Percentiles rank a stretch among this genome's conserved stretches.
phyloP scores from a whole-genome alignment of 2,888 invertebrate species.

The Morpho helenor region DNA sequence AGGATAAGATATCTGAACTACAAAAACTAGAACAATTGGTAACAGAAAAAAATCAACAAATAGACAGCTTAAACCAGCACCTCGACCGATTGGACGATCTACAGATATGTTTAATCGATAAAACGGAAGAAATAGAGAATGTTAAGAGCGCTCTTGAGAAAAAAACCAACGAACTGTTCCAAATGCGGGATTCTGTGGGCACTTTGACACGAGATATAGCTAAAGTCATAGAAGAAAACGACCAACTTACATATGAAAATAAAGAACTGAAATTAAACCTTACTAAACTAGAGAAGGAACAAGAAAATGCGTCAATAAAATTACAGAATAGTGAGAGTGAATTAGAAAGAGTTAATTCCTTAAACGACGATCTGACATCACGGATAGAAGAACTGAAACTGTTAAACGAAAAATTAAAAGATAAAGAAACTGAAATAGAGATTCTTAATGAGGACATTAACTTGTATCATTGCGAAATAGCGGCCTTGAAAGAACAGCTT shows the following conservation, averaged over 20 bases:
- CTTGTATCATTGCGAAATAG: constrained; percentile 72
- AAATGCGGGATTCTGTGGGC: constrained; percentile 57
- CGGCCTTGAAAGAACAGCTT: constrained; percentile 62
- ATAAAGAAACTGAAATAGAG: constrained; percentile 77
- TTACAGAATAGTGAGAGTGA: constrained; percentile 62
- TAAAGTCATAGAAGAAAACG: constrained; percentile 63
- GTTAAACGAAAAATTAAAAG: constrained; percentile 64
- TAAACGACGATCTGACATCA: constrained; percentile 57
- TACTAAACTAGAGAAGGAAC: constrained; percentile 66
- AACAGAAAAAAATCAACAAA: constrained; percentile 76
- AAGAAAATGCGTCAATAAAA: constrained; percentile 63
- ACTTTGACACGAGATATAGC: constrained; percentile 56
- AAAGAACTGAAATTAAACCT: constrained; percentile 61
- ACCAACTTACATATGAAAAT: constrained; percentile 50
- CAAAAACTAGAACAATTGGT: constrained; percentile 75
- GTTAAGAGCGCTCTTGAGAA: constrained; percentile 69
- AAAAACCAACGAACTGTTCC: constrained; percentile 63
- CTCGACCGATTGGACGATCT: constrained; percentile 69
- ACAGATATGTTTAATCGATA: constrained; percentile 70
- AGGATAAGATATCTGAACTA: constrained; percentile 67
- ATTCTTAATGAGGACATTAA: constrained; percentile 73
- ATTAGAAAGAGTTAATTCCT: constrained; percentile 52
- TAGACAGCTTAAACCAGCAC: constrained; percentile 72
- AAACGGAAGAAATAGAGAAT: constrained; percentile 67
- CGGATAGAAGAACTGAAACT: constrained; percentile 65